These are phyloP conservation scores for Aplysina aerophoba DNA, from an alignment of 37 sponge, comb jelly and placozoan genomes.

Conservation along the genomic window DNA sequence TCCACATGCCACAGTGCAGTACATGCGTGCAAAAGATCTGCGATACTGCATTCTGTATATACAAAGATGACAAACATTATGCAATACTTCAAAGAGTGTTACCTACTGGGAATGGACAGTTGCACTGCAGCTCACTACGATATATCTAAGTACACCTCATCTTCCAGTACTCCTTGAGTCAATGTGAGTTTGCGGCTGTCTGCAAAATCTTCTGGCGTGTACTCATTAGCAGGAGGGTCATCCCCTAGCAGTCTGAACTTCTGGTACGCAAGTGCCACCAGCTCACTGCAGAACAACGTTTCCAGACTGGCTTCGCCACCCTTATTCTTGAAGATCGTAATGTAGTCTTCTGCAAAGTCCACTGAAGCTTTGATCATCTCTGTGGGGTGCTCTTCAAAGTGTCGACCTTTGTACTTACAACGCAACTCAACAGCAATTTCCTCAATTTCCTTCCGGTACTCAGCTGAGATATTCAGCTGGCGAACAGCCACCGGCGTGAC, in stretches of 20 bases:
- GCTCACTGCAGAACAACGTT: background rate
- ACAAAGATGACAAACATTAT: no score
- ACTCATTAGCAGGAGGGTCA: background rate
- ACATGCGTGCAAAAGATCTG: no score
- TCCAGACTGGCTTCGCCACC: background rate
- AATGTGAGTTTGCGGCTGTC: background rate
- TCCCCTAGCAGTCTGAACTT: background rate
- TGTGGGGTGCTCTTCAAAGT: background rate
- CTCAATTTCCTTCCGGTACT: background rate
- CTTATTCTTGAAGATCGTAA: background rate
- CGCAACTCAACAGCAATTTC: background rate
- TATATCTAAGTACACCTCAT: background rate
- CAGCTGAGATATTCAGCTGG: background rate
- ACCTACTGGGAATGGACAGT: no score
- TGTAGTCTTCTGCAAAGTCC: background rate
- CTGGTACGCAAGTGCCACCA: constrained; percentile 7
- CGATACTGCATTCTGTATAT: no score
- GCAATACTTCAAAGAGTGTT: no score
- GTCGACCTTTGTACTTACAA: background rate
- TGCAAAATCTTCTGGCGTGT: constrained; percentile 13
- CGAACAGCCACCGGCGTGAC: background rate
- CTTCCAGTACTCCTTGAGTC: background rate
- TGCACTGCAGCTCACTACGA: no score
- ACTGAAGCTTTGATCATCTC: background rate
- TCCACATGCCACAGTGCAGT: no score